phyloP scores from a whole-genome alignment of 2,888 invertebrate genomes.

The Hypselothyrea guttata region DNA sequence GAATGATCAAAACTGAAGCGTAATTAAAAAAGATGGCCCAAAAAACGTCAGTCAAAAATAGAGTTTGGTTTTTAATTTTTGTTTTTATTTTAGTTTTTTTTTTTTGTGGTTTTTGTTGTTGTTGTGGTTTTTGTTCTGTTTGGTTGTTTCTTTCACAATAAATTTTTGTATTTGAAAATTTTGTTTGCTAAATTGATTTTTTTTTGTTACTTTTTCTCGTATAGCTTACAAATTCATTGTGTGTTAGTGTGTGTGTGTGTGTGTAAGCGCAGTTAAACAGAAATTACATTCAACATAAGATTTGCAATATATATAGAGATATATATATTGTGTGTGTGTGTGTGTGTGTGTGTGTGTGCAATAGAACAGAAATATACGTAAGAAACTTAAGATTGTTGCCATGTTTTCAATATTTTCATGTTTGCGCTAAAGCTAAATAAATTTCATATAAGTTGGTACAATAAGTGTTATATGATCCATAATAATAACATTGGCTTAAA shows the following conservation, averaged over 20 bases:
- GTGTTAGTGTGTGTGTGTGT: conserved; percentile 41
- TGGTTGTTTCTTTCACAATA: conserved; percentile 33
- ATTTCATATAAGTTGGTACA: conserved; percentile 73
- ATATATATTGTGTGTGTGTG: conserved; percentile 70
- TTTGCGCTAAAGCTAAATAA: conserved; percentile 73
- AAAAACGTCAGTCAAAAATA: conserved; percentile 40
- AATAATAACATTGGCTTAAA: conserved; percentile 72
- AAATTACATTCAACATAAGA: conserved; percentile 36
- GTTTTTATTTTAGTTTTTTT: conserved; percentile 54
- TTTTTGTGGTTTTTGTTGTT: conserved; percentile 39
- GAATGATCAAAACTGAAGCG: conserved; percentile 8
- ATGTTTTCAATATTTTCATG: conserved; percentile 53
- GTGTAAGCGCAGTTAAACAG: conserved; percentile 33
- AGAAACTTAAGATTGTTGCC: conserved; percentile 60
- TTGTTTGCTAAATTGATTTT: conserved; percentile 13
- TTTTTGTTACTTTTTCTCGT: conserved; percentile 41
- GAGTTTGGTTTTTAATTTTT: conserved; percentile 19
- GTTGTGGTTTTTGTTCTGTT: conserved; percentile 22
- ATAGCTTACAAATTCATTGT: conserved; percentile 80
- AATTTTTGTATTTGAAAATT: conserved; percentile 29
- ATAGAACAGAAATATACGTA: conserved; percentile 38
- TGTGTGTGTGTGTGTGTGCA: conserved; percentile 19
- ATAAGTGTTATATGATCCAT: conserved; percentile 53
- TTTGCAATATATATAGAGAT: too few relatives aligned
- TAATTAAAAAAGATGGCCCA: conserved; percentile 25